Evolutionary conservation across 2,888 invertebrate genomes (phyloP).

Genomic region (Frankliniella fusca): DNA sequence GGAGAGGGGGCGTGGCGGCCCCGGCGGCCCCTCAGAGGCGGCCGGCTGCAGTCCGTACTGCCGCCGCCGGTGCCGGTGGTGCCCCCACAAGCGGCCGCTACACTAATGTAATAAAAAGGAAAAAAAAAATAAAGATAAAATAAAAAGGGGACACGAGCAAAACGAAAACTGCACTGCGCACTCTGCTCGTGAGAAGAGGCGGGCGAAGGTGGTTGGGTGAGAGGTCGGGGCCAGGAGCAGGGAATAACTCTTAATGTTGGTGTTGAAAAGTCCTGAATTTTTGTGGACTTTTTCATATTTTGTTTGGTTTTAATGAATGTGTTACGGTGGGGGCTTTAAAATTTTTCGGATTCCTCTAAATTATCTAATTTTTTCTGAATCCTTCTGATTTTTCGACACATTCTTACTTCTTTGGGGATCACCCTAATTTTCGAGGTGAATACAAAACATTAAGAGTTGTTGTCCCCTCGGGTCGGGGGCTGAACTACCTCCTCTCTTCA

Average conservation of each 20-base stretch:
- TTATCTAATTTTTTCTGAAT: no score
- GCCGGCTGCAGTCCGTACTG: neutral
- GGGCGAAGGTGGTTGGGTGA: no score
- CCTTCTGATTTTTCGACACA: no score
- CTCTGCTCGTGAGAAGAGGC: neutral
- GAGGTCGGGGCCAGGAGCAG: no score
- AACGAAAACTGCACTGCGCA: neutral
- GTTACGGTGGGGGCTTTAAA: no score
- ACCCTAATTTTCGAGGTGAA: no score
- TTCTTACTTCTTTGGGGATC: no score
- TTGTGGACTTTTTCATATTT: neutral
- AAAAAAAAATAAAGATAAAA: neutral
- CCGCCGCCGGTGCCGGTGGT: neutral
- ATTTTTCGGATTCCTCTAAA: no score
- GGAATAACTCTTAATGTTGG: no score
- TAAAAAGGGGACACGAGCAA: neutral
- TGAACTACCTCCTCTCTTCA: neutral
- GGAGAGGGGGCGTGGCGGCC: neutral
- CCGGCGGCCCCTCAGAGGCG: neutral
- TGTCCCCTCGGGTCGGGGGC: neutral
- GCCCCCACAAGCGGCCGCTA: no score
- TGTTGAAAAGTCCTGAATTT: neutral
- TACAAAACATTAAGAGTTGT: no score
- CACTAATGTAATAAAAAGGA: neutral
- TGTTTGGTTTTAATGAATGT: neutral